Percentiles rank a stretch among this genome's conserved stretches.
These are phyloP conservation scores for Rotaria socialis DNA, from an alignment of 2,888 invertebrate genomes.

Conservation along the genomic window DNA sequence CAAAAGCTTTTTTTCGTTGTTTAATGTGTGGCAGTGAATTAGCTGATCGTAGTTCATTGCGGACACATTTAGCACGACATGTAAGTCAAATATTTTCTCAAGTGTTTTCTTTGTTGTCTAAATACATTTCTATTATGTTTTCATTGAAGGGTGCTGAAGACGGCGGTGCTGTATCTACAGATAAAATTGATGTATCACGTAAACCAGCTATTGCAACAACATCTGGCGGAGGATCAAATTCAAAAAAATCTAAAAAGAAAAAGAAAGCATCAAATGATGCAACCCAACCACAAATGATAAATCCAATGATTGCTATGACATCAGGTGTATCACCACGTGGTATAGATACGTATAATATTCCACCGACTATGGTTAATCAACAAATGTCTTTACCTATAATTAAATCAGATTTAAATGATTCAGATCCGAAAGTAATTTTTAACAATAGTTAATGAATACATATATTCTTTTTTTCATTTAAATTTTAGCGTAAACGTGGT, in stretches of 20 bases:
- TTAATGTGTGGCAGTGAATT: conserved; percentile 36
- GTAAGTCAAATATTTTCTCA: neutral
- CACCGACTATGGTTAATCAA: neutral
- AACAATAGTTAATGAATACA: no score
- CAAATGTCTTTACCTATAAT: neutral
- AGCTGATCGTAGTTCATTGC: conserved; percentile 36
- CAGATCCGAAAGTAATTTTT: neutral
- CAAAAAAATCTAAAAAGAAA: conserved; percentile 27
- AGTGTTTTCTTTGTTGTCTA: neutral
- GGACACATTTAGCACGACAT: conserved; percentile 32
- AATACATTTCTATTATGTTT: neutral
- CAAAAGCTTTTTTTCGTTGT: conserved; percentile 35
- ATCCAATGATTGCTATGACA: conserved; percentile 20
- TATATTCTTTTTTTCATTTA: neutral
- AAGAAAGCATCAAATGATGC: neutral
- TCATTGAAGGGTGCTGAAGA: neutral
- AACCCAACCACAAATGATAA: neutral
- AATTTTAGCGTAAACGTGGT: conserved; percentile 10
- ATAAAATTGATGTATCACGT: conserved; percentile 10
- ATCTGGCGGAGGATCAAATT: neutral
- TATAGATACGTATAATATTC: neutral
- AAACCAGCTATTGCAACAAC: neutral
- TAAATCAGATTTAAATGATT: conserved; percentile 12
- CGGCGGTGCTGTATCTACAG: neutral
- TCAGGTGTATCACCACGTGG: neutral